Percentiles rank a stretch among this genome's conserved stretches.
These are phyloP conservation scores for Lampropteryx suffumata DNA, from an alignment of 2,888 invertebrate genomes.

Conservation along the genomic window DNA sequence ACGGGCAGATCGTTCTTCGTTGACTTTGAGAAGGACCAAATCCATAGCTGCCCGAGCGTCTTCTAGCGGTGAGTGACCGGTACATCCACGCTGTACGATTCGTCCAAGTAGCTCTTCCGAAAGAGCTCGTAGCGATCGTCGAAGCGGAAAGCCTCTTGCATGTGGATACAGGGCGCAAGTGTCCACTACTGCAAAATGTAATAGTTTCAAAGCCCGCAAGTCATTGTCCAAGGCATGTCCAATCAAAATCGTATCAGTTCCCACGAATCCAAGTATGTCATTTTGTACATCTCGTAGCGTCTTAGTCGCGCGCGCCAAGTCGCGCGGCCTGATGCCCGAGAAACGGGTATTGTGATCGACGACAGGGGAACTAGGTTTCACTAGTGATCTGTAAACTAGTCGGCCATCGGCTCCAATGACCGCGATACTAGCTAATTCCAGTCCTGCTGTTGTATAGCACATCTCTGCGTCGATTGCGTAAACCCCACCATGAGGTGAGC, in stretches of 20 bases:
- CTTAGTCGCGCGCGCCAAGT: slow-evolving; percentile 84
- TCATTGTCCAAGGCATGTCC: slow-evolving; percentile 98
- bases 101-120: slow-evolving; percentile 88
- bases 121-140: slow-evolving; percentile 91
- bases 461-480: slow-evolving; percentile 98
- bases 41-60: slow-evolving; percentile 96
- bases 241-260: slow-evolving; percentile 93
- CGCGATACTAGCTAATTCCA: slow-evolving; percentile 94
- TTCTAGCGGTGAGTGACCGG: slow-evolving; percentile 95
- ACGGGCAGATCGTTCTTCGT: slow-evolving; percentile 58
- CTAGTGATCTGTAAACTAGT: slow-evolving; percentile 91
- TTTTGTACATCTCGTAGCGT: slow-evolving; percentile 91
- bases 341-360: slow-evolving; percentile 98
- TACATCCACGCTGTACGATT: slow-evolving; percentile 88
- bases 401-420: slow-evolving; percentile 89
- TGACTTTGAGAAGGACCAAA: slow-evolving; percentile 90
- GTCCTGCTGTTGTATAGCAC: slow-evolving; percentile 94
- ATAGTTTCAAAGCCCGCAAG: slow-evolving; percentile 91
- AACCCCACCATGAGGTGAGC: slow-evolving; percentile 80
- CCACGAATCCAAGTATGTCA: slow-evolving; percentile 91
- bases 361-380: slow-evolving; percentile 91
- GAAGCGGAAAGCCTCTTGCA: slow-evolving; percentile 90
- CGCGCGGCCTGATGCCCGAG: slow-evolving; percentile 91
- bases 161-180: slow-evolving; percentile 96
- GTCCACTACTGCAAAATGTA: slow-evolving; percentile 94